Conservation (phyloP, 2,888 invertebrate genomes). For the Leptinotarsa peninsularis region DNA sequence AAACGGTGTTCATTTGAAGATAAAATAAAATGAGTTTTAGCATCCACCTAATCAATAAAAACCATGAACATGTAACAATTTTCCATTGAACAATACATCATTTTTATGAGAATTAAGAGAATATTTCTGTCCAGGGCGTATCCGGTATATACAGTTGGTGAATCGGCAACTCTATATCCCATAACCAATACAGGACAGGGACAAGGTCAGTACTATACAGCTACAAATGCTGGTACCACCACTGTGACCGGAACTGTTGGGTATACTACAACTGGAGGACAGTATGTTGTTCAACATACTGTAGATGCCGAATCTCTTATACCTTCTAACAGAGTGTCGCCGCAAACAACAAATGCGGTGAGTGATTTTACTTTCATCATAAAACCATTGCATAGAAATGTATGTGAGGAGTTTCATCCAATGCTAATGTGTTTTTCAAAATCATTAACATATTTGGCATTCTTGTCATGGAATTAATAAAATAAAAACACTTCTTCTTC, state of each 20-base stretch:
- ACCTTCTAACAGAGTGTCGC: conserved; percentile 74
- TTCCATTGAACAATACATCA: too few species aligned
- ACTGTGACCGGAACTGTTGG: conserved; percentile 67
- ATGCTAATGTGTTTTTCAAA: too few species aligned
- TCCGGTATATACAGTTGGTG: conserved; percentile 83
- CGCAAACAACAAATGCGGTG: conserved; percentile 77
- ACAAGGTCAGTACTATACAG: conserved; percentile 80
- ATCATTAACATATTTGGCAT: too few species aligned
- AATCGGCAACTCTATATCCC: conserved; percentile 70
- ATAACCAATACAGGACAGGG: conserved; percentile 62
- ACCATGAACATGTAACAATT: too few species aligned
- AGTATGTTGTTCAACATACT: conserved; percentile 77
- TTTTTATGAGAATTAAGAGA: not conserved
- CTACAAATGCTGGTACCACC: conserved; percentile 75
- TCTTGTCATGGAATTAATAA: too few species aligned
- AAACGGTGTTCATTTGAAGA: too few species aligned
- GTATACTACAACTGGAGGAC: conserved; percentile 66
- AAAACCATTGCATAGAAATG: not conserved
- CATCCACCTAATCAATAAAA: too few species aligned
- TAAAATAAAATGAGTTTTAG: too few species aligned
- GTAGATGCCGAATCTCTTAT: conserved; percentile 75
- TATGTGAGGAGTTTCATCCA: not conserved
- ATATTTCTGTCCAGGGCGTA: conserved; percentile 71
- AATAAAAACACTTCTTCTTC: too few species aligned
- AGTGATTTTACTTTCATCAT: conserved; percentile 58